Conservation (phyloP, 2,797 vertebrate species). For the Tenualosa ilisha region DNA sequence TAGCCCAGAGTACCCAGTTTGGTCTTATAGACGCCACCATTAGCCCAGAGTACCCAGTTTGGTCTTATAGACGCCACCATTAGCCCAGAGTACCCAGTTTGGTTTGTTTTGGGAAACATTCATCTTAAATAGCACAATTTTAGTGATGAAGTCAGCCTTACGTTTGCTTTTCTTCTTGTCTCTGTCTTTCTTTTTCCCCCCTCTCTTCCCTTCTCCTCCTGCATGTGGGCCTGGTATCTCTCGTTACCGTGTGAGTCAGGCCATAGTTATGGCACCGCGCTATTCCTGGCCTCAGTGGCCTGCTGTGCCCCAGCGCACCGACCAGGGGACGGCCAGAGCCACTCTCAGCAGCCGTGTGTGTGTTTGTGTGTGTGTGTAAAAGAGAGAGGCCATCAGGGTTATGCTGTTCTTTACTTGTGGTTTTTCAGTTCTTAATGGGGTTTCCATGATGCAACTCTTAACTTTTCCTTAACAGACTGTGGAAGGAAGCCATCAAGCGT, state of each 20-base stretch:
- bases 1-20: too few species aligned
- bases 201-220: slow-evolving; percentile 41
- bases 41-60: too few species aligned
- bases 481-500: background rate
- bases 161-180: slow-evolving; percentile 35
- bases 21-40: too few species aligned
- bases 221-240: slow-evolving; percentile 52
- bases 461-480: background rate
- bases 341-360: slow-evolving; percentile 4
- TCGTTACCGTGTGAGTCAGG: slow-evolving; percentile 47
- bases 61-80: background rate
- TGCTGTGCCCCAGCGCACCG: background rate
- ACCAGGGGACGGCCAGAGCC: background rate
- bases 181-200: slow-evolving; percentile 28
- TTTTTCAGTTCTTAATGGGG: background rate
- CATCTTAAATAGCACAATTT: slow-evolving; percentile 27
- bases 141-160: slow-evolving; percentile 46
- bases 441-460: background rate
- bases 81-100: background rate
- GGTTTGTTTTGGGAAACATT: background rate
- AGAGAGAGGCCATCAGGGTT: background rate
- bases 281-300: slow-evolving; percentile 45
- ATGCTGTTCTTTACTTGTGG: background rate
- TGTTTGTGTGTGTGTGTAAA: slow-evolving; percentile 7
- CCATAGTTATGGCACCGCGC: slow-evolving; percentile 39